Conservation (phyloP, 2,888 invertebrate species). For the Lochmaea crataegi region DNA sequence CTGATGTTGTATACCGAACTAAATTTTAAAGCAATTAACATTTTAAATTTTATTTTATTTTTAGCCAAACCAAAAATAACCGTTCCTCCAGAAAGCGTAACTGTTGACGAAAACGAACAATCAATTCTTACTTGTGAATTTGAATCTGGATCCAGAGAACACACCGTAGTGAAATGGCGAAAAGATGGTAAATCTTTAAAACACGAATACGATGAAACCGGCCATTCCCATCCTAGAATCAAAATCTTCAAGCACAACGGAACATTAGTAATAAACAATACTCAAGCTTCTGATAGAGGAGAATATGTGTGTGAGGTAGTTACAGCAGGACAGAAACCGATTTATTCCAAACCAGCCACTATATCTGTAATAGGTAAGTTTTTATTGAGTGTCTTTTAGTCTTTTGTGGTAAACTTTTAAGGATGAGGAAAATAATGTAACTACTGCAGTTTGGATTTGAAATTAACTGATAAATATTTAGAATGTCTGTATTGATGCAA, state of each 20-base stretch:
- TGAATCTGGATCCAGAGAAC: constrained; percentile 65
- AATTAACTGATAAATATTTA: not conserved
- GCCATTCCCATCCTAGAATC: constrained; percentile 57
- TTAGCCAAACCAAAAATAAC: constrained; percentile 72
- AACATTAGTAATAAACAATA: constrained; percentile 68
- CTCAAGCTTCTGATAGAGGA: constrained; percentile 71
- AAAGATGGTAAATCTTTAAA: constrained; percentile 72
- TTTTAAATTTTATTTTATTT: constrained; percentile 37
- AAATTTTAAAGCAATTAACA: not conserved
- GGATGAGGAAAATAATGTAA: not conserved
- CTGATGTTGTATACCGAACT: too few relatives aligned
- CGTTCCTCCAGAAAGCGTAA: constrained; percentile 69
- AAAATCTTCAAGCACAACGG: constrained; percentile 65
- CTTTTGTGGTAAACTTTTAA: not conserved
- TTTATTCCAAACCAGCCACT: constrained; percentile 70
- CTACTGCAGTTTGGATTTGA: too few relatives aligned
- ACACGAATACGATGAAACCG: constrained; percentile 53
- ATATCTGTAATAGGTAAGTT: constrained; percentile 72
- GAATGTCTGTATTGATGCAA: too few relatives aligned
- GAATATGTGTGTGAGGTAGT: constrained; percentile 75
- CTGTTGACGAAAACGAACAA: constrained; percentile 75
- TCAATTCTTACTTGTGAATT: constrained; percentile 75
- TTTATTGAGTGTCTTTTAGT: not conserved
- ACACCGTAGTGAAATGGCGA: constrained; percentile 75
- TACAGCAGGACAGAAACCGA: constrained; percentile 71